phyloP scores from a whole-genome alignment of 2,888 invertebrate species.

The Tholera decimalis region DNA sequence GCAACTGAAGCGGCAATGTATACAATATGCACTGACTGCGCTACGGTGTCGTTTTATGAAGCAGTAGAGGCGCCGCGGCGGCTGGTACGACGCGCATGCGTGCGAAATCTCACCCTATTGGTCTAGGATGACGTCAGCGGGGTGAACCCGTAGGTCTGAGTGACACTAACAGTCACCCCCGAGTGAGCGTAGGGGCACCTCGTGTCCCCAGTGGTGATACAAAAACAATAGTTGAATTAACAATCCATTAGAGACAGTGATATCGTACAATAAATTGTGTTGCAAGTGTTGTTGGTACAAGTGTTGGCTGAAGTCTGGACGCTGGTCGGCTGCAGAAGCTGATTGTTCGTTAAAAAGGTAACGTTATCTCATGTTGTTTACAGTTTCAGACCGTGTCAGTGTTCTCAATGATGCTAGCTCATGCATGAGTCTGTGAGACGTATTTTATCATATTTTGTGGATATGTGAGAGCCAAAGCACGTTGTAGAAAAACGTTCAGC shows the following conservation, averaged over 20 bases:
- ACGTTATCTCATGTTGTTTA: constrained; percentile 79
- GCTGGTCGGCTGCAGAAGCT: constrained; percentile 36
- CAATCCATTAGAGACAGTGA: constrained; percentile 72
- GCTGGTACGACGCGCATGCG: constrained; percentile 88
- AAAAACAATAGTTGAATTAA: constrained; percentile 83
- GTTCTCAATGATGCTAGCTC: constrained; percentile 79
- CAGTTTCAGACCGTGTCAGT: constrained; percentile 76
- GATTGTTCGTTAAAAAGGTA: constrained; percentile 66
- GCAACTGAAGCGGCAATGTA: constrained; percentile 82
- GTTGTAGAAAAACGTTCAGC: constrained; percentile 31
- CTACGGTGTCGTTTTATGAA: constrained; percentile 69
- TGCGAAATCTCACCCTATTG: constrained; percentile 85
- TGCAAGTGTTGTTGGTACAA: constrained; percentile 67
- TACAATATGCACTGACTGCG: constrained; percentile 64
- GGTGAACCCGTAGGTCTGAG: constrained; percentile 88
- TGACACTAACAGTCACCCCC: constrained; percentile 90
- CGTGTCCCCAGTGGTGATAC: constrained; percentile 74
- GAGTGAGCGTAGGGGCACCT: constrained; percentile 80
- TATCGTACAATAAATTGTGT: constrained; percentile 69
- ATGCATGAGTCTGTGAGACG: constrained; percentile 72
- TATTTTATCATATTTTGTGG: constrained; percentile 63
- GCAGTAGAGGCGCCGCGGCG: constrained; percentile 85
- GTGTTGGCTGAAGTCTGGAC: constrained; percentile 52
- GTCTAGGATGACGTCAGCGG: constrained; percentile 90
- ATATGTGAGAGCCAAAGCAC: constrained; percentile 42